Base-by-base conservation (phyloP, 2,797 vertebrate genomes). In the Diplodus puntazzo region DNA sequence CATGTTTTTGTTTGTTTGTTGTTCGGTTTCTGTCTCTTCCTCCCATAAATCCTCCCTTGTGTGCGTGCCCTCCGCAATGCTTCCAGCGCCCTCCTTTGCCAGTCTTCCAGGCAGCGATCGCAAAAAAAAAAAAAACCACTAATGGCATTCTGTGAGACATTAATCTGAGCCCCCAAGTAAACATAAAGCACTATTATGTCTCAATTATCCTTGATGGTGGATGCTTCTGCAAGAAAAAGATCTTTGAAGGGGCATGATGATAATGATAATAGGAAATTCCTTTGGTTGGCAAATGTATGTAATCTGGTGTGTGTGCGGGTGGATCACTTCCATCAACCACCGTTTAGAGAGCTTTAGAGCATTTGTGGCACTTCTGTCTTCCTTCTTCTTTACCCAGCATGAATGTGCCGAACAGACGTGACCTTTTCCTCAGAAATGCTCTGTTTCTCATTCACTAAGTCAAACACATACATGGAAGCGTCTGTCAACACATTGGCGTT, bases 211-310 rank as follows among this genome's bases (percentile, higher is more conserved):
- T 74, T 80, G 81, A 90, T 89, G 83, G 69, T 23, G 68, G 63
- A 75, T 81, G 77, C 77, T 57, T 88, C 61, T 72, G 54, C 34
- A 12, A 76, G 68, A 80, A 52, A 69, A 34, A 46, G 34, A 68
- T 79, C 72, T 81, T 82, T 86, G 80, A 84, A 89, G 86, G 48
- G 69, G 74, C 73, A 66, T 45, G 60, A 87, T 83, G 83, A 74
- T 91, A 12, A 91, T 82, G 81, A 83, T 85, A 72, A 88, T 80
- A 66, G 81, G 79, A 87, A 88, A 27, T 89, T 90, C 80, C 81
- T 90, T 84, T 87, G 83, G 84, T 82, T 84, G 75, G 77, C 49
- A 85, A 71, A 89, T 91, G 66, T 79, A 76, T 84, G 79, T 86
- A 77, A 84, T 86, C 54, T 69, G 46, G 48, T 18, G 23, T 77